Evolutionary conservation across 1,140 invertebrate species (phyloP), one percentile per base, ranked within the genome.

Genomic region (Apolygus lucorum): DNA sequence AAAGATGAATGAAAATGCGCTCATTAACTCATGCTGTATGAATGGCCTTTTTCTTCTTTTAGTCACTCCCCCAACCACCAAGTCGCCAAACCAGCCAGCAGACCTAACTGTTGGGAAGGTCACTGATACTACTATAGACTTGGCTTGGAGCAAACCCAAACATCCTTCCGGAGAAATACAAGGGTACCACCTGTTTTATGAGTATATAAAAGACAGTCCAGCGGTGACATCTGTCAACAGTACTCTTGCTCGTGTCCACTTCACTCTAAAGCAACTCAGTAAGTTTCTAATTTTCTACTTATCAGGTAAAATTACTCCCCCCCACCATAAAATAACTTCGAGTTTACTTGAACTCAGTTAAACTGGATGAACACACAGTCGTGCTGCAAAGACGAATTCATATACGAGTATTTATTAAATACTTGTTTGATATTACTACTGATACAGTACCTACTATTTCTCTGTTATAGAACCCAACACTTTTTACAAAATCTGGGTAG

Each of bases 401-500:
- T 52, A 1, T 4, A 8, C 17, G 24, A 21, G 2, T 22, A 21
- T 24, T 8, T 17, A 24, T 17, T 49, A 8, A 27, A 73, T 68
- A 70, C 63, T 63, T 71, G 22, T 70, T 68, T 71, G 69, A 65
- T 65, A 63, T 71, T 29, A 52, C 49, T 28, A 24, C 25, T 64
- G 2, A 42, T 22, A 34, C 25, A 65, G 42, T 63, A n/a, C n/a
- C n/a, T 52, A 52, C 22, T 68, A 42, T 27, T 29, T 54, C 2
- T 70, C 2, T 28, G 13, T 68, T 85, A 69, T 79, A 92, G 90
- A 86, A 76, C 88, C 92, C 24, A 88, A 86, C 76, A 92, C 89
- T 1, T 84, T 90, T 59, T 95, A 95, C 78, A 90, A 88, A 78
- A 87, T 96, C 73, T 93, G 87, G 85, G 87, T 94, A 11, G 89